Conservation (phyloP, 2,113 vertebrate species). For the Polypterus senegalus region DNA sequence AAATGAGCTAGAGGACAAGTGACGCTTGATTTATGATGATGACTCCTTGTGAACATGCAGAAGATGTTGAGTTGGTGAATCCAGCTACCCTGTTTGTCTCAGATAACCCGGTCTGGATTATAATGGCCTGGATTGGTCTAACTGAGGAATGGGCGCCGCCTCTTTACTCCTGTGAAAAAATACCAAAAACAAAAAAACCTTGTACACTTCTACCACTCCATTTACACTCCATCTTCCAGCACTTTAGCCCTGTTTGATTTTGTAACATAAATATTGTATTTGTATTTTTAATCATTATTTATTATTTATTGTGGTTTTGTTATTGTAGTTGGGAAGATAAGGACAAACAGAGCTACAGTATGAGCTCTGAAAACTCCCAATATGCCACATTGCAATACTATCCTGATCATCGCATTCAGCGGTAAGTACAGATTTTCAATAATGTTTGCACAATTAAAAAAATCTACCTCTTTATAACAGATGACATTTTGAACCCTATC, state of each 20-base stretch:
- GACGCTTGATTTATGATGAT: conserved; percentile 17
- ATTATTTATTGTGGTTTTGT: conserved; percentile 45
- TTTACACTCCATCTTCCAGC: conserved; percentile 75
- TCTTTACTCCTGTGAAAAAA: conserved; percentile 44
- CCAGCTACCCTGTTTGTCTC: conserved; percentile 58
- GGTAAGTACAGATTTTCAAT: conserved; percentile 62
- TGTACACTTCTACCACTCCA: conserved; percentile 59
- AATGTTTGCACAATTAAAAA: not conserved
- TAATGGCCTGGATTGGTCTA: conserved; percentile 71
- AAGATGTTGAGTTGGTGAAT: conserved; percentile 77
- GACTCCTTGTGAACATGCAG: conserved; percentile 16
- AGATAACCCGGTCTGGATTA: conserved; percentile 52
- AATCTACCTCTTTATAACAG: too few species aligned
- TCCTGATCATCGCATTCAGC: conserved; percentile 78
- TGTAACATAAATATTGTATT: conserved; percentile 28
- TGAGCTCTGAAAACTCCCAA: conserved; percentile 71
- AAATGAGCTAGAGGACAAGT: conserved; percentile 22
- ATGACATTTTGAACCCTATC: too few species aligned
- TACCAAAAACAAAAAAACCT: conserved; percentile 74
- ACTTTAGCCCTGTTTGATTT: conserved; percentile 54
- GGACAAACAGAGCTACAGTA: conserved; percentile 50
- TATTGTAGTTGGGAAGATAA: conserved; percentile 33
- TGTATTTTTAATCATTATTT: conserved; percentile 22
- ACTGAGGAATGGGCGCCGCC: conserved; percentile 55
- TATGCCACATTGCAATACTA: conserved; percentile 73